Percentiles rank a stretch among this genome's conserved stretches.
Evolutionary conservation across 2,888 invertebrate genomes (phyloP).

Genomic region (Mamestra brassicae): DNA sequence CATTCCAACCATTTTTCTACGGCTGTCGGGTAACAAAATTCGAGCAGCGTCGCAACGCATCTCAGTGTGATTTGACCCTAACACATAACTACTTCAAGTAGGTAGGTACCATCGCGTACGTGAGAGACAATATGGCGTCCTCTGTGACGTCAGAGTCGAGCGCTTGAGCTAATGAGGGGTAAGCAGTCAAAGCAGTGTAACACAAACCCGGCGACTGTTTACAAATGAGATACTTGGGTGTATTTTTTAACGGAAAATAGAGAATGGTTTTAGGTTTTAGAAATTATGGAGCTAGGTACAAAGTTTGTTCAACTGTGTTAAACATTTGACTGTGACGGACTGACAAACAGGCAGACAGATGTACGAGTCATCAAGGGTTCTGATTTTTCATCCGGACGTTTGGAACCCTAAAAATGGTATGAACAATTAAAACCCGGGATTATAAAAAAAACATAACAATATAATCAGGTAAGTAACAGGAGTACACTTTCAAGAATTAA

Average conservation of each 20-base stretch:
- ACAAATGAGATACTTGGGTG: conserved; percentile 55
- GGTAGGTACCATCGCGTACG: conserved; percentile 5
- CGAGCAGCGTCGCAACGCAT: not conserved
- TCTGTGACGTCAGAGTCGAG: conserved; percentile 55
- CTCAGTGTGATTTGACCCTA: not conserved
- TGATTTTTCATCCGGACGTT: no score
- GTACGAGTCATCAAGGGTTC: no score
- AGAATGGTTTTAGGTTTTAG: conserved; percentile 1
- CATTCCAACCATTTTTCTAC: no score
- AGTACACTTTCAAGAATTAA: no score
- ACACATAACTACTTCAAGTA: conserved; percentile 11
- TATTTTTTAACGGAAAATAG: conserved; percentile 31
- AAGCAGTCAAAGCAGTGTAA: conserved; percentile 61
- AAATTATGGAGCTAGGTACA: not conserved
- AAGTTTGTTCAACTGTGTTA: not conserved
- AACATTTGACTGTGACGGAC: no score
- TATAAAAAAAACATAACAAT: no score
- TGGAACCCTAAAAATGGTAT: no score
- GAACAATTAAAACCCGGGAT: no score
- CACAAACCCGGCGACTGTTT: conserved; percentile 41
- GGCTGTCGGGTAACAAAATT: not conserved
- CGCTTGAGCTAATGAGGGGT: conserved; percentile 65
- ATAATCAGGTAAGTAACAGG: no score
- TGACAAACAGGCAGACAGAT: no score
- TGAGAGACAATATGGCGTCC: conserved; percentile 55